A percentile compares a stretch with the other conserved stretches of the same genome.
These are phyloP conservation scores for Leptonema lineaticorne DNA, from an alignment of 1,140 invertebrate genomes.

Conservation along the genomic window DNA sequence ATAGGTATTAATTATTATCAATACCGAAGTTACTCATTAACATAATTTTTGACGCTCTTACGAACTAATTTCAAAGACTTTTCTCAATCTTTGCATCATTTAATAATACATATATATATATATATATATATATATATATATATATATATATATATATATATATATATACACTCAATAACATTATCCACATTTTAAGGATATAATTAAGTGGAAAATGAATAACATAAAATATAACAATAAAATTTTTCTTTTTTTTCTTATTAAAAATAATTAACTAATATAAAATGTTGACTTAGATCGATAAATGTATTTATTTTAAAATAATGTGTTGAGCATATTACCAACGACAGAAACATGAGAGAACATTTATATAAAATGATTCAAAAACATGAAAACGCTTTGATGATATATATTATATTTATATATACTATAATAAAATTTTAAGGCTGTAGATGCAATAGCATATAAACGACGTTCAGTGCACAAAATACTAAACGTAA, in stretches of 20 bases:
- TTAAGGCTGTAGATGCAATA: background rate
- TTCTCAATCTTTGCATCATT: background rate
- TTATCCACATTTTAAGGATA: background rate
- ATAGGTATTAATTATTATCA: constrained; percentile 33
- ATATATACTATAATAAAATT: no score
- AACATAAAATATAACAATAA: constrained; percentile 10
- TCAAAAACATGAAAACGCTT: no score
- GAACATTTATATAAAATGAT: no score
- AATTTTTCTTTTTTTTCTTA: constrained; percentile 9
- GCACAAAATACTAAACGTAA: no score
- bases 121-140: background rate
- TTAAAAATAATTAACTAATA: constrained; percentile 10
- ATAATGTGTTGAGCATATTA: constrained; percentile 21
- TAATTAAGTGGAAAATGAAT: constrained; percentile 21
- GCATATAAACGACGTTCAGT: background rate
- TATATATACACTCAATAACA: background rate
- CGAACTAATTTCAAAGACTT: constrained; percentile 1
- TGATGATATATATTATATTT: no score
- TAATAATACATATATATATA: background rate
- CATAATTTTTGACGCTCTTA: constrained; percentile 36
- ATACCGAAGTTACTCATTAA: constrained; percentile 35
- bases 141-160: background rate
- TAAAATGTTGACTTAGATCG: constrained; percentile 21
- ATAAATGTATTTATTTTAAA: constrained; percentile 16
- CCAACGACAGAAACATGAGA: no score